Percentiles rank a stretch among this genome's conserved stretches.
phyloP scores from a whole-genome alignment of 2,113 vertebrate genomes.

The Nothobranchius furzeri region DNA sequence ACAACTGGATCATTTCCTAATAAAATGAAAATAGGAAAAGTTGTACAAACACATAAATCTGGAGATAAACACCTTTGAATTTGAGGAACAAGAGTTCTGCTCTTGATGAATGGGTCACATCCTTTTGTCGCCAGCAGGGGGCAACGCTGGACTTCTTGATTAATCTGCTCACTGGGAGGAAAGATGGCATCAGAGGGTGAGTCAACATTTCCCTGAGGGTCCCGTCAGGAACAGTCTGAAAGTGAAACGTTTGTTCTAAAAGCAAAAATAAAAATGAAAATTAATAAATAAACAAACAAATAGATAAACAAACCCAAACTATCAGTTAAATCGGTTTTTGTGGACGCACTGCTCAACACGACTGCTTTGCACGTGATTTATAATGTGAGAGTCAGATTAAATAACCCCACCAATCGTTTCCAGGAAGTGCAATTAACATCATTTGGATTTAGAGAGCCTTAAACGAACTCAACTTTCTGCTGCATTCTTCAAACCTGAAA shows the following conservation, averaged over 20 bases:
- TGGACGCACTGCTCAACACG: background rate
- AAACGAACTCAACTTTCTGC: background rate
- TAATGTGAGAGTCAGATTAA: background rate
- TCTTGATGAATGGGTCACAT: background rate
- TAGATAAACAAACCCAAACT: background rate
- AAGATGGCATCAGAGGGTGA: conserved; percentile 32
- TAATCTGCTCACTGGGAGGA: background rate
- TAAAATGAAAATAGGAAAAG: too few relatives aligned
- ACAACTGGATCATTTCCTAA: too few relatives aligned
- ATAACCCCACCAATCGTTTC: too few relatives aligned
- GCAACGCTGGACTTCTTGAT: background rate
- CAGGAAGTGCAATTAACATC: too few relatives aligned
- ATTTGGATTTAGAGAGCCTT: background rate
- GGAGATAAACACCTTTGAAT: too few relatives aligned
- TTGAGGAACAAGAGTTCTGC: background rate
- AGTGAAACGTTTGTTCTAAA: background rate
- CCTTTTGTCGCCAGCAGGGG: conserved; percentile 14
- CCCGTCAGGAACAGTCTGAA: background rate
- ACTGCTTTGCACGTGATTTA: too few relatives aligned
- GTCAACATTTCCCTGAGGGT: conserved; percentile 56
- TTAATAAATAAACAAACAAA: too few relatives aligned
- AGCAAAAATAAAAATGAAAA: background rate
- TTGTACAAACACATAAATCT: too few relatives aligned
- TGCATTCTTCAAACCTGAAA: conserved; percentile 12
- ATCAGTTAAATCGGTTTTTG: background rate